phyloP scores from a whole-genome alignment of 2,888 invertebrate genomes.

The Phaedon cochleariae region DNA sequence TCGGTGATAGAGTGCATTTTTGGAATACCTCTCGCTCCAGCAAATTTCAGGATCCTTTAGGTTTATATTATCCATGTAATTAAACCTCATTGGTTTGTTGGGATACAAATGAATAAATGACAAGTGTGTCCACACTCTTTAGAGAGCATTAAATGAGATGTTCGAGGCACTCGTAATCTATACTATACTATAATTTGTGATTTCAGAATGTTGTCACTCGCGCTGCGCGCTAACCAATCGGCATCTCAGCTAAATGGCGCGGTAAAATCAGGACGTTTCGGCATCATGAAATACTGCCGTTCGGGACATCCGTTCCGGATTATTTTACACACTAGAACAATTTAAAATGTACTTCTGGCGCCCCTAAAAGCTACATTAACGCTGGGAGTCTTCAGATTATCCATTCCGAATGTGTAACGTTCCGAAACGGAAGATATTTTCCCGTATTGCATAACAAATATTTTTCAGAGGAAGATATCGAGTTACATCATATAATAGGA shows the following conservation, averaged over 20 bases:
- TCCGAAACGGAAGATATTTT: slow-evolving; percentile 36
- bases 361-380: slow-evolving; percentile 37
- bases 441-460: slow-evolving; percentile 23
- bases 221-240: slow-evolving; percentile 28
- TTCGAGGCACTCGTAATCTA: too few species aligned
- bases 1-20: too few species aligned
- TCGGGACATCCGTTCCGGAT: slow-evolving; percentile 40
- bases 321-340: slow-evolving; percentile 44
- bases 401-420: slow-evolving; percentile 33
- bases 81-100: too few species aligned
- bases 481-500: slow-evolving; percentile 8
- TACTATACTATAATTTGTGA: too few species aligned
- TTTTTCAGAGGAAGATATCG: slow-evolving; percentile 11
- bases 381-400: slow-evolving; percentile 34
- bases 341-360: slow-evolving; percentile 43
- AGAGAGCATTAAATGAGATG: too few species aligned
- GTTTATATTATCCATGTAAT: too few species aligned
- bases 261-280: slow-evolving; percentile 37
- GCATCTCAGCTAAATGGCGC: slow-evolving; percentile 42
- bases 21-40: too few species aligned
- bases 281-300: slow-evolving; percentile 43
- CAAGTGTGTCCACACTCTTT: too few species aligned
- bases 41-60: too few species aligned
- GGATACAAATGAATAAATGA: too few species aligned
- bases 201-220: slow-evolving; percentile 26